Base-by-base conservation (phyloP, 2,888 invertebrate genomes). In the Drosophila longiperda region DNA sequence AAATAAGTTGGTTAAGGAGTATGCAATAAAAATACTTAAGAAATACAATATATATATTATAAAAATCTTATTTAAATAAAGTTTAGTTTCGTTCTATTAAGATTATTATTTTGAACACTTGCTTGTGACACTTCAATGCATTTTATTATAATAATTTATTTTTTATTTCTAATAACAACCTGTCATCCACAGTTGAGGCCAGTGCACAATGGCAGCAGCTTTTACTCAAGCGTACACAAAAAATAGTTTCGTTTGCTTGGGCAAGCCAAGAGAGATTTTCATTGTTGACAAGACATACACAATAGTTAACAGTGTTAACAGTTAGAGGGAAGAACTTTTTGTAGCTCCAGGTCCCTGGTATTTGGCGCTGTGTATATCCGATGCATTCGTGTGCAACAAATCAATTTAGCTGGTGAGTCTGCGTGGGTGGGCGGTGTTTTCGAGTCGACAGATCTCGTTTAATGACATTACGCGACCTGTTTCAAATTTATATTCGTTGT, bases 341-440 rank as follows among this genome's bases (percentile, higher is more conserved):
- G 17, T 34, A 50, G 34, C 58, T 66, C 34, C 34, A 50, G 0
- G 1, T 45, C 57, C 23, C 33, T 64, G 61, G 40, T 64, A 48
- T 67, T 64, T 60, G 33, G 26, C 29, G n/a, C 53, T 38, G 64
- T 69, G 74, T 64, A 65, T 26, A 52, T 66, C 62, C 52, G 49
- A 58, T 45, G 75, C 78, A 78, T 57, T 70, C 67, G 65, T 58
- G 55, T 78, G 76, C 76, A 76, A 36, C 59, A 67, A 81, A 79
- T 81, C 72, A 75, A 81, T 73, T 78, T 71, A 65, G 64, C 34
- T 55, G 49, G 17, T 54, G 33, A n/a, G 40, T 11, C 26, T 34
- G 66, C 6, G 38, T 33, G 34, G 38, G 52, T n/a, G 23, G 7
- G n/a, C 32, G 34, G n/a, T 29, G 6, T 38, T 29, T 55, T 23